phyloP scores from a whole-genome alignment of 1,140 invertebrate genomes.

The Drosophila serrata region DNA sequence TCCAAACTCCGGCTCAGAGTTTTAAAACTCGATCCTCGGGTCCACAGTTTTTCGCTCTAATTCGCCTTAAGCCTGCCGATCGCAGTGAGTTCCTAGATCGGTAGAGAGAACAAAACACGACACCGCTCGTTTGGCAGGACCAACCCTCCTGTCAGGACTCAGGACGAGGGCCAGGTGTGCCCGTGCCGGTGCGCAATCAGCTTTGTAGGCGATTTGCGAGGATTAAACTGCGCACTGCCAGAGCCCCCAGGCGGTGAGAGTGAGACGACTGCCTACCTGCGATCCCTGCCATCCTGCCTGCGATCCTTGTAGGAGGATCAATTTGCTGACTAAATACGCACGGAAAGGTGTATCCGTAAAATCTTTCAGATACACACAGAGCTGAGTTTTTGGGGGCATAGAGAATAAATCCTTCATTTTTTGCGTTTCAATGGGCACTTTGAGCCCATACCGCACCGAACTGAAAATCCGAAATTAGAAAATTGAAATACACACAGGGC shows the following conservation, averaged over 20 bases:
- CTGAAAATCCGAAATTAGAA: constrained; percentile 68
- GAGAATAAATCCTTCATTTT: constrained; percentile 75
- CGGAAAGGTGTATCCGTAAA: constrained; percentile 79
- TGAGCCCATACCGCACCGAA: constrained; percentile 59
- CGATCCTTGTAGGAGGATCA: constrained; percentile 72
- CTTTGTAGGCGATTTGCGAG: constrained; percentile 84
- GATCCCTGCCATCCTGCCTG: constrained; percentile 7
- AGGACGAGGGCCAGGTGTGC: constrained; percentile 62
- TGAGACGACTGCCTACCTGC: constrained; percentile 68
- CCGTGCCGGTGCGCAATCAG: constrained; percentile 80
- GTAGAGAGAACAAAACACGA: constrained; percentile 51
- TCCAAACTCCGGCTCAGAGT: constrained; percentile 14
- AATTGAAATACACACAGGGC: constrained; percentile 60
- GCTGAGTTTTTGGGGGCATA: constrained; percentile 16
- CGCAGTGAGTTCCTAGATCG: constrained; percentile 14
- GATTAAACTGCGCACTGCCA: constrained; percentile 77
- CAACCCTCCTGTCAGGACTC: constrained; percentile 52
- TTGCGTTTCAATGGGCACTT: constrained; percentile 79
- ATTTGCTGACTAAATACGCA: constrained; percentile 81
- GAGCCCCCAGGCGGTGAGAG: constrained; percentile 5
- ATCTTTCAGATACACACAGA: constrained; percentile 73
- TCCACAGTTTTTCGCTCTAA: constrained; percentile 59
- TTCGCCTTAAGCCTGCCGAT: constrained; percentile 67
- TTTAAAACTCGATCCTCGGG: constrained; percentile 25
- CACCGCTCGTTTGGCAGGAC: constrained; percentile 43